Conservation (phyloP, 2,113 vertebrate species). For the Anthoscopus minutus region DNA sequence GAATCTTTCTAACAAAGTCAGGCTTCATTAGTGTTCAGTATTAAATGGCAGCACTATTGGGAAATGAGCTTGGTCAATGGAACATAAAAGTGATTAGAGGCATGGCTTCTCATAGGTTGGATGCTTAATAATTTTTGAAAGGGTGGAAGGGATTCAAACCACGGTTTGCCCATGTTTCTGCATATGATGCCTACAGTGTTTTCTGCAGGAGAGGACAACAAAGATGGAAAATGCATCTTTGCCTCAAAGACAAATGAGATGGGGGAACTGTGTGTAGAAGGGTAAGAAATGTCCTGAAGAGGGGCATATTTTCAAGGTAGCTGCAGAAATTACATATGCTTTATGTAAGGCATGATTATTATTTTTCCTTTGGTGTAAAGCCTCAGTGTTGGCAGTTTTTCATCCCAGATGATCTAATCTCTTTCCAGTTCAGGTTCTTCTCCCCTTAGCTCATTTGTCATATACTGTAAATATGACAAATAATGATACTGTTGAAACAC, state of each 20-base stretch:
- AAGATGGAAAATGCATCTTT: neutral
- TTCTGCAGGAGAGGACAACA: neutral
- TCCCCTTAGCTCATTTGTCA: slow-evolving; percentile 50
- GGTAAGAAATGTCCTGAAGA: neutral
- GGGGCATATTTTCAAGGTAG: neutral
- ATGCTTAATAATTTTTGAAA: neutral
- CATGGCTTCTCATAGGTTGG: neutral
- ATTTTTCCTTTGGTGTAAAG: slow-evolving; percentile 25
- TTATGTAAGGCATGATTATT: slow-evolving; percentile 25
- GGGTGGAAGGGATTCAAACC: neutral
- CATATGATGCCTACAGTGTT: neutral
- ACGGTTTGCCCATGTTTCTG: neutral
- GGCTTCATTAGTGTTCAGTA: neutral
- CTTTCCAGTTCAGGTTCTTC: slow-evolving; percentile 39
- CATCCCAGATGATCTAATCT: slow-evolving; percentile 56
- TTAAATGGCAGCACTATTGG: neutral
- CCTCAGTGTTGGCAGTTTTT: slow-evolving; percentile 36
- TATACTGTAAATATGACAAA: slow-evolving; percentile 62
- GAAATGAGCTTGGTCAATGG: neutral
- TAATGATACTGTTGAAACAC: slow-evolving; percentile 36
- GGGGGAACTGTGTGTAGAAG: neutral
- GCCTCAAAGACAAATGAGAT: neutral
- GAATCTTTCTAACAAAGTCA: neutral
- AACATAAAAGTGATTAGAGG: neutral
- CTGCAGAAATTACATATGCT: slow-evolving; percentile 4